Conservation (phyloP, 35 echinoderm and acorn worm genomes). For the Hemicentrotus pulcherrimus region DNA sequence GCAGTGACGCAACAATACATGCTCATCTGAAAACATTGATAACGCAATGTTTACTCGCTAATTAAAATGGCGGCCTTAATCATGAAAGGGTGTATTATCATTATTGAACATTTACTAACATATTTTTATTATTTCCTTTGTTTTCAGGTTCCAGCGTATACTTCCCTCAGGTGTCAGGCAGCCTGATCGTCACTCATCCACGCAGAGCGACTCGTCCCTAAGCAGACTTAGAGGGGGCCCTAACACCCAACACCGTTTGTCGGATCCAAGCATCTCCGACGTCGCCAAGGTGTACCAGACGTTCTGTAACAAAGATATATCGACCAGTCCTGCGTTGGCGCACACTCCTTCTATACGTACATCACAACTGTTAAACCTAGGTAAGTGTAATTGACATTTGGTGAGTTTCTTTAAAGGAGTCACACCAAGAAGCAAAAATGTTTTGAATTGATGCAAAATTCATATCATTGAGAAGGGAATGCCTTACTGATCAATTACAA, state of each 20-base stretch:
- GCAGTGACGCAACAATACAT: too few species aligned
- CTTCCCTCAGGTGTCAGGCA: not conserved
- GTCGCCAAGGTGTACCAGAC: slow-evolving; percentile 58
- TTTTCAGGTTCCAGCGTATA: slow-evolving; percentile 49
- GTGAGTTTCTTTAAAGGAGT: too few species aligned
- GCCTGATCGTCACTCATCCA: not conserved
- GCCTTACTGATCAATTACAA: too few species aligned
- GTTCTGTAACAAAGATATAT: not conserved
- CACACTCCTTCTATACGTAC: not conserved
- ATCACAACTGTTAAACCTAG: slow-evolving; percentile 26
- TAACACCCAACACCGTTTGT: not conserved
- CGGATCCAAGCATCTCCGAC: slow-evolving; percentile 62
- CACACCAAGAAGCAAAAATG: too few species aligned
- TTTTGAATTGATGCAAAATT: too few species aligned
- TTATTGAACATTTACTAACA: too few species aligned
- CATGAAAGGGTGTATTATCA: too few species aligned
- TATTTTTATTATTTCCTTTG: not conserved
- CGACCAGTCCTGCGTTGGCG: not conserved
- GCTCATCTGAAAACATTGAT: too few species aligned
- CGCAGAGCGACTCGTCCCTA: not conserved
- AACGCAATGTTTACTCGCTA: too few species aligned
- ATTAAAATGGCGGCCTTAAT: too few species aligned
- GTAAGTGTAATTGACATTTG: not conserved
- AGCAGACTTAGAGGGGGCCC: not conserved
- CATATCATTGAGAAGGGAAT: too few species aligned